Evolutionary conservation across 2,797 vertebrate genomes (phyloP).

Genomic region (Buceros bicornis): DNA sequence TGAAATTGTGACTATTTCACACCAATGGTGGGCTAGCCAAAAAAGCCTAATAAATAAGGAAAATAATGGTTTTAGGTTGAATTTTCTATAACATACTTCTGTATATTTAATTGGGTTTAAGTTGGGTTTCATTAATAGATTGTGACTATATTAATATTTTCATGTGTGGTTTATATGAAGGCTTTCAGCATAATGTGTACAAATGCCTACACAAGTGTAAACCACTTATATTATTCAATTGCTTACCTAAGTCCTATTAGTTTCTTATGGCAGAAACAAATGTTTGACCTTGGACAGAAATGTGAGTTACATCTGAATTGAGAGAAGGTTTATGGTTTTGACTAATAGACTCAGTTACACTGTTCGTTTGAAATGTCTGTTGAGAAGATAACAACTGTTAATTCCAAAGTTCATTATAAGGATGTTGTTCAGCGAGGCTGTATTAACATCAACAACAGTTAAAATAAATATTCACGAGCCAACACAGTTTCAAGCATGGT

Average conservation of each 20-base stretch:
- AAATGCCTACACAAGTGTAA: neutral
- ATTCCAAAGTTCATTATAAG: neutral
- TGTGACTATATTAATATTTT: neutral
- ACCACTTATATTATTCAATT: neutral
- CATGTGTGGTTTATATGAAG: neutral
- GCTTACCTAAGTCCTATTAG: neutral
- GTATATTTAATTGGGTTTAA: neutral
- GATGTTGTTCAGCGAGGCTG: neutral
- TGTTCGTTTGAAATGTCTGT: neutral
- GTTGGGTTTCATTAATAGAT: neutral
- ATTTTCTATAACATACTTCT: neutral
- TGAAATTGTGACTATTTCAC: neutral
- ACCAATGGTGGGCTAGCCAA: accelerated
- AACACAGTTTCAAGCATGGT: neutral
- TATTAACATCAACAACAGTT: neutral
- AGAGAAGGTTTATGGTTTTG: neutral
- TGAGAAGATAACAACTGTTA: neutral
- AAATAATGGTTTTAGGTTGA: neutral
- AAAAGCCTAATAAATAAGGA: neutral
- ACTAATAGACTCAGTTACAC: neutral
- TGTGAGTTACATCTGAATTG: neutral
- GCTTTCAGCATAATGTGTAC: neutral
- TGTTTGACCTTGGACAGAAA: neutral
- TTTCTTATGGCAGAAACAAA: neutral
- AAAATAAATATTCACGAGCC: neutral